A percentile compares a stretch with the other conserved stretches of the same genome.
Conservation (phyloP, 2,888 invertebrate species). For the Diarsia dahlii region DNA sequence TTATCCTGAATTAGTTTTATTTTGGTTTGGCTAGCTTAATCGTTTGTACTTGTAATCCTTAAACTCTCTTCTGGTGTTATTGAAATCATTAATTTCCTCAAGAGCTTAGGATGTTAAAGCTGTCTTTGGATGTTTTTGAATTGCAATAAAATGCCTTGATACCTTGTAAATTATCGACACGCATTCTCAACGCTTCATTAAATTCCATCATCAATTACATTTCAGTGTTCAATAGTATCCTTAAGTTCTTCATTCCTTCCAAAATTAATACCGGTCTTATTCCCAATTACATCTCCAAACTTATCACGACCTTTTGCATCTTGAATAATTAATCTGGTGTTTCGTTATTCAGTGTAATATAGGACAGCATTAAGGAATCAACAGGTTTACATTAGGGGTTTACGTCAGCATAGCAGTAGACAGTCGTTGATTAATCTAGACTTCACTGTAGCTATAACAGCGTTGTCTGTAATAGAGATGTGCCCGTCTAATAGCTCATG, state of each 20-base stretch:
- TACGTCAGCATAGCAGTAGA: conserved; percentile 52
- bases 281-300: conserved; percentile 32
- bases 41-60: conserved; percentile 5
- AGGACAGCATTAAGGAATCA: conserved; percentile 45
- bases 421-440: conserved; percentile 51
- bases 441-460: conserved; percentile 22
- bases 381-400: conserved; percentile 54
- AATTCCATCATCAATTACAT: conserved; percentile 14
- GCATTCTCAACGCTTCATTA: background rate
- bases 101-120: background rate
- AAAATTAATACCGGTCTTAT: conserved; percentile 27
- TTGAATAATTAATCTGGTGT: conserved; percentile 38
- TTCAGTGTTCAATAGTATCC: conserved; percentile 17
- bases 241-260: conserved; percentile 22
- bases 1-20: conserved; percentile 31
- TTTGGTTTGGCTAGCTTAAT: conserved; percentile 17
- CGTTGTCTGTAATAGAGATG: conserved; percentile 52
- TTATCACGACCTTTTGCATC: conserved; percentile 39
- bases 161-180: conserved; percentile 1
- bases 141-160: no score
- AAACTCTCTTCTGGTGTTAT: background rate
- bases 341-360: conserved; percentile 44
- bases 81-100: background rate
- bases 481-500: conserved; percentile 50
- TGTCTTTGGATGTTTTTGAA: background rate